A percentile compares a stretch with the other conserved stretches of the same genome.
Evolutionary conservation across 2,113 vertebrate genomes (phyloP).

Genomic region (Mormyrus lacerda): DNA sequence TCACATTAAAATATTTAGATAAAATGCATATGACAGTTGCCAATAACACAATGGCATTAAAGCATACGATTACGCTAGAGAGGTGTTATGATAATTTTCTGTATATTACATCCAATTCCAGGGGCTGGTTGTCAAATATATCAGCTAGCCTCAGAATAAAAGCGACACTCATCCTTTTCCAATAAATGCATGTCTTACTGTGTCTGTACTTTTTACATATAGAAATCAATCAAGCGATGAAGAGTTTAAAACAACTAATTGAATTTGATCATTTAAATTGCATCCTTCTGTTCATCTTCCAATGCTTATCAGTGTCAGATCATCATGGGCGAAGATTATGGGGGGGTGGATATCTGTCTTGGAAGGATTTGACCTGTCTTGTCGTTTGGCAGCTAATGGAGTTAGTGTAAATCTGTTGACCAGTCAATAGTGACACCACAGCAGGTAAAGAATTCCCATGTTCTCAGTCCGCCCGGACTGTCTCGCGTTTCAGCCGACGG

Average conservation of each 20-base stretch:
- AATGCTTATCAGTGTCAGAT: neutral
- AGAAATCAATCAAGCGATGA: neutral
- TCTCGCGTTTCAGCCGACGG: neutral
- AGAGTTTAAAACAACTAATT: neutral
- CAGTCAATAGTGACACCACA: neutral
- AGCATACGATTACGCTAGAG: neutral
- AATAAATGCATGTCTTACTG: neutral
- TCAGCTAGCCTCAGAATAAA: neutral
- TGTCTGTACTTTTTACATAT: neutral
- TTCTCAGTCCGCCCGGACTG: neutral
- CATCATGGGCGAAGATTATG: neutral
- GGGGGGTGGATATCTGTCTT: neutral
- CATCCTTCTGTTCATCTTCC: neutral
- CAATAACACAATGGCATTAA: neutral
- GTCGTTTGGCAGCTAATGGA: neutral
- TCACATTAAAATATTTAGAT: neutral
- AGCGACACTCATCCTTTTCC: neutral
- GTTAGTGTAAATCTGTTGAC: neutral
- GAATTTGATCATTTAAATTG: neutral
- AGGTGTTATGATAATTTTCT: neutral
- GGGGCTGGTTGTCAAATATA: neutral
- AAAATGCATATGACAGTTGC: neutral
- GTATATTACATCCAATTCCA: neutral
- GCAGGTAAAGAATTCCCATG: neutral
- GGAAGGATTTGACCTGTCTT: neutral